Percentiles rank a stretch among this genome's conserved stretches.
Conservation (phyloP, 1,140 invertebrate genomes). For the Formica selysi region DNA sequence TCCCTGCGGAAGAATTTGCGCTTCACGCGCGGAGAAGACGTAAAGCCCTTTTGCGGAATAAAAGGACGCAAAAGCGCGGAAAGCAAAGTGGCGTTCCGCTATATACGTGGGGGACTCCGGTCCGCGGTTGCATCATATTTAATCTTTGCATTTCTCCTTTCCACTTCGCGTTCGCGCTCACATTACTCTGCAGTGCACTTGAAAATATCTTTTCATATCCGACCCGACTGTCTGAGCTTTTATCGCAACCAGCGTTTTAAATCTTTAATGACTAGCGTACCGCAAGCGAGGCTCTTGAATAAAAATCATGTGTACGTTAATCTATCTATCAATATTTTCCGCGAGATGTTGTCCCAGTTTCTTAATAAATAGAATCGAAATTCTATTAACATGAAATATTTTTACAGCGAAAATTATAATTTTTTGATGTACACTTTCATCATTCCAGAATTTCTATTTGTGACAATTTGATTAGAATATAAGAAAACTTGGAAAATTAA, state of each 20-base stretch:
- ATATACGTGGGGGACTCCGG: background rate
- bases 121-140: conserved; percentile 52
- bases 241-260: conserved; percentile 54
- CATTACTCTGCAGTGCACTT: conserved; percentile 44
- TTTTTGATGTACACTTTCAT: background rate
- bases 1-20: conserved; percentile 40
- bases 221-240: conserved; percentile 56
- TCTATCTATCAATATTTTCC: conserved; percentile 45
- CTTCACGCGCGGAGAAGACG: conserved; percentile 39
- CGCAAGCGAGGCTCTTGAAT: background rate
- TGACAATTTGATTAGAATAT: background rate
- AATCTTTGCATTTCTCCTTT: conserved; percentile 62
- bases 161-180: conserved; percentile 55
- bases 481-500: background rate
- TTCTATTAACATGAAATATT: background rate
- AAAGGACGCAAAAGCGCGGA: conserved; percentile 52
- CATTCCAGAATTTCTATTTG: background rate
- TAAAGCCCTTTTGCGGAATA: conserved; percentile 58
- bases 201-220: conserved; percentile 59
- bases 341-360: background rate
- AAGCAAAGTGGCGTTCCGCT: conserved; percentile 60
- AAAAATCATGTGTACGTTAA: conserved; percentile 36
- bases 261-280: conserved; percentile 13
- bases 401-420: background rate
- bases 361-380: conserved; percentile 1